Base-by-base conservation (phyloP, 2,113 vertebrate genomes). In the Brachyhypopomus gauderio region DNA sequence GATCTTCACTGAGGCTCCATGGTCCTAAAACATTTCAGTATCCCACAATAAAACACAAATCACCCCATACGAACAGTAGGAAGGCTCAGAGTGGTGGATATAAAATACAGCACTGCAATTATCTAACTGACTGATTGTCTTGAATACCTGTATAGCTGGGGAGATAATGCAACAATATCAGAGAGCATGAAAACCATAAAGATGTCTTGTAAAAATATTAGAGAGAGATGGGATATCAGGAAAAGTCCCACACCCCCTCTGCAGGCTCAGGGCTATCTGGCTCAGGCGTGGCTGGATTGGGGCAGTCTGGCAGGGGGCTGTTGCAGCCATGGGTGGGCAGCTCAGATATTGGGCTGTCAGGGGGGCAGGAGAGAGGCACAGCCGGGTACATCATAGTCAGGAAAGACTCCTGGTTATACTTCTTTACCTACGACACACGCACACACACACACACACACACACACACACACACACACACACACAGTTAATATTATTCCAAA, bases 361-460 rank as follows among this genome's bases (percentile, higher is more conserved):
- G 89, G 2, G 94, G 91, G 88, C 90, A 93, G 81, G 89, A 89
- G 56, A 92, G 92, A 59, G 94, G 94, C 77, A 92, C 82, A 22
- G 94, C 94, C 80, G 96, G 96, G 87, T 96, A 96, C 93, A 98
- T 89, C 52, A 97, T 92, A 70, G 94, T 95, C 72, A 97, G 94
- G 66, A 98, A 93, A 36, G 95, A 94, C 86, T 93, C 94, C 87
- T 90, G 92, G 81, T 92, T 96, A 88, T 96, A 94, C 84, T 95
- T 95, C 92, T 95, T 98, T 88, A 97, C 95, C 97, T 98, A 93
- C 2, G 55, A 71, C 9, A 77, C 67, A 92, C 84, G 87, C 60
- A 89, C 36, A 83, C 3, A 59, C 86, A 86, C 64, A 62, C 20
- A n/a, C n/a, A n/a, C n/a, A 71, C 9, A 77, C 67, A 92, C 84